Conservation (phyloP, 2,888 invertebrate species). For the Microctonus aethiopoides region DNA sequence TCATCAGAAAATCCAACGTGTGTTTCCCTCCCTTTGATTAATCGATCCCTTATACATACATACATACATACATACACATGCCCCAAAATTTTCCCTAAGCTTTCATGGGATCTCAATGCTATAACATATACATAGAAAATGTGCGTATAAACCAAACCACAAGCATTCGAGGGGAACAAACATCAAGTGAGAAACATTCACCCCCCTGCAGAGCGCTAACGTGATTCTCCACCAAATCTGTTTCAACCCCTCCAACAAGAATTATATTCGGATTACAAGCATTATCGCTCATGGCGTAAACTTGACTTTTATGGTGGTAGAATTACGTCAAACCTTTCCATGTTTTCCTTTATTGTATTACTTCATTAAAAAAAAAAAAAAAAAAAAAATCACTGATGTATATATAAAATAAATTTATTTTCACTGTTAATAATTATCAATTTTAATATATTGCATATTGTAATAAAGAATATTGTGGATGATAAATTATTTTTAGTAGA, state of each 20-base stretch:
- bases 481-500: slow-evolving; percentile 9
- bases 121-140: slow-evolving; percentile 2
- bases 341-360: slow-evolving; percentile 23
- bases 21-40: background rate
- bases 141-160: slow-evolving; percentile 30
- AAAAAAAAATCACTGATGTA: background rate
- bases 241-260: slow-evolving; percentile 47
- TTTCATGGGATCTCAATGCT: slow-evolving; percentile 15
- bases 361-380: slow-evolving; percentile 2
- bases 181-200: slow-evolving; percentile 22
- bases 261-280: slow-evolving; percentile 68
- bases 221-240: slow-evolving; percentile 13
- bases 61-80: background rate
- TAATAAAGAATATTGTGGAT: no score
- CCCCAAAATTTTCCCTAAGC: slow-evolving; percentile 6
- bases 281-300: slow-evolving; percentile 65
- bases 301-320: slow-evolving; percentile 65
- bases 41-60: background rate
- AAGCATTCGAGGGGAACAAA: slow-evolving; percentile 28
- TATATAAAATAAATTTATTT: background rate
- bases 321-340: slow-evolving; percentile 49
- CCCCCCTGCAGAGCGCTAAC: slow-evolving; percentile 20
- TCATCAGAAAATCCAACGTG: background rate
- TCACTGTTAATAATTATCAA: background rate
- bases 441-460: no score